Conservation (phyloP, 2,888 invertebrate genomes). For the Pristionchus entomophagus region DNA sequence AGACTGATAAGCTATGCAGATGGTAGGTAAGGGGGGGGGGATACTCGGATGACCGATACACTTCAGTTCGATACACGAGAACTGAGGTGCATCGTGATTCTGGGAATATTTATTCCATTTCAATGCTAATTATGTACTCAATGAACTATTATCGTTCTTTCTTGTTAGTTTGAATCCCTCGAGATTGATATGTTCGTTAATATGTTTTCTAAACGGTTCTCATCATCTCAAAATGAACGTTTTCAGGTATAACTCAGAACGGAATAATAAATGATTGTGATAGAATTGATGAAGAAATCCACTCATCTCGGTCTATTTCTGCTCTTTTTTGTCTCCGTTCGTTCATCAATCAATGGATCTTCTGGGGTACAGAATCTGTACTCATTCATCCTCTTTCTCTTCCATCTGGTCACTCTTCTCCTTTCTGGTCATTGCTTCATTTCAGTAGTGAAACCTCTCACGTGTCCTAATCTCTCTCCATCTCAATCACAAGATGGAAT, state of each 20-base stretch:
- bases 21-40: not conserved
- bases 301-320: not conserved
- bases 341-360: not conserved
- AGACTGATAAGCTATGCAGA: constrained; percentile 25
- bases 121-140: not conserved
- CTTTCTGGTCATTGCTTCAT: not conserved
- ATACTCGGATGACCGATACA: constrained; percentile 22
- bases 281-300: too few species aligned
- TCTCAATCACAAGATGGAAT: constrained; percentile 40
- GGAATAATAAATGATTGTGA: not conserved
- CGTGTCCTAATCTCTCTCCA: not conserved
- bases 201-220: not conserved
- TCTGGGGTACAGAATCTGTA: not conserved
- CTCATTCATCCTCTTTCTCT: too few species aligned
- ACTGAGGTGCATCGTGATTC: not conserved
- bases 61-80: not conserved
- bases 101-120: not conserved
- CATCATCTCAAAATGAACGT: not conserved
- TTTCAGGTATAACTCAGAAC: not conserved
- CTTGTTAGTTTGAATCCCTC: not conserved
- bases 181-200: not conserved
- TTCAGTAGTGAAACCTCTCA: not conserved
- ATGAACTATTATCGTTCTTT: not conserved
- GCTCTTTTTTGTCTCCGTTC: not conserved
- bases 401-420: not conserved